Conservation (phyloP, 2,113 vertebrate species). For the Gopherus flavomarginatus region DNA sequence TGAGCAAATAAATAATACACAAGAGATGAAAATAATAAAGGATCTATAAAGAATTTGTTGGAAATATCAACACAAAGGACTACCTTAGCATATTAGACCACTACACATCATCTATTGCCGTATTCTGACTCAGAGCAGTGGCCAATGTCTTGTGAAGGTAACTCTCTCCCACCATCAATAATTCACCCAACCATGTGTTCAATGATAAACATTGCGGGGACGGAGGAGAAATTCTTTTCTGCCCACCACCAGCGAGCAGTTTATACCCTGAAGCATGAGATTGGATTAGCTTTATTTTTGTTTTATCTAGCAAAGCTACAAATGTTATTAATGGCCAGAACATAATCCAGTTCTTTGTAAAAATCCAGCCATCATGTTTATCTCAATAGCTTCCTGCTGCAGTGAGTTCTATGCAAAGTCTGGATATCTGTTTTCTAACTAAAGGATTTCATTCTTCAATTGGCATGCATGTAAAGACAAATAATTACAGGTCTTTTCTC, state of each 20-base stretch:
- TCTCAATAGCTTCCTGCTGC: background rate
- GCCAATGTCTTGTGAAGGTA: background rate
- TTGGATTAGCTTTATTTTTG: background rate
- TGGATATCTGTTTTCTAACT: background rate
- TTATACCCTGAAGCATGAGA: background rate
- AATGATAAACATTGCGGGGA: background rate
- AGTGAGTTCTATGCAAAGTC: background rate
- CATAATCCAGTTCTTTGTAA: background rate
- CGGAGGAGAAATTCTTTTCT: background rate
- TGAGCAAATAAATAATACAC: background rate
- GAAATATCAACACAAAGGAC: background rate
- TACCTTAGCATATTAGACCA: background rate
- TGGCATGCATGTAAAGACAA: background rate
- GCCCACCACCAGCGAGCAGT: background rate
- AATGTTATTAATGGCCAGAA: background rate
- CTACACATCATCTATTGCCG: background rate
- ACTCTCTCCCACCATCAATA: background rate
- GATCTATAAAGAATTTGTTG: background rate
- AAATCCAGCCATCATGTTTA: background rate
- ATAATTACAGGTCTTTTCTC: slow-evolving; percentile 12
- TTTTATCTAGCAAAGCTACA: background rate
- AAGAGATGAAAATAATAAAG: background rate
- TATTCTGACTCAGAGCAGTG: background rate
- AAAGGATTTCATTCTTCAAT: background rate
- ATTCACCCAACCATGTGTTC: fast-evolving